Percentiles rank a stretch among this genome's conserved stretches.
phyloP scores from a whole-genome alignment of 2,888 invertebrate genomes.

The Rhimphoctona megacephalus region DNA sequence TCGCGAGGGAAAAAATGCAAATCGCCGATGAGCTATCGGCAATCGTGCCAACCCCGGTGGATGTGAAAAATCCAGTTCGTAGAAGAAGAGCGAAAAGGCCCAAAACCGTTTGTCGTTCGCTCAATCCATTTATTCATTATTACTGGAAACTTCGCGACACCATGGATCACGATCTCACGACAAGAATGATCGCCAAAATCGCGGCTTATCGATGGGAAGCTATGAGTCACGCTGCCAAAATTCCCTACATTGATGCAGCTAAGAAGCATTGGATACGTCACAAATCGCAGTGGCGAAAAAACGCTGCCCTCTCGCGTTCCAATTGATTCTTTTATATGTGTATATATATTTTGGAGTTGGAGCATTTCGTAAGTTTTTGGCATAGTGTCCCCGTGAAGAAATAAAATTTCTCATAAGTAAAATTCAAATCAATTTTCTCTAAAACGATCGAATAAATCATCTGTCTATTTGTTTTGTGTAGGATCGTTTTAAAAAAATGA shows the following conservation, averaged over 20 bases:
- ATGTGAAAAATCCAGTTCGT: slow-evolving; percentile 35
- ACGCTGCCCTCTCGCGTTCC: slow-evolving; percentile 62
- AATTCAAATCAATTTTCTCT: not conserved
- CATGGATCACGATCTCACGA: slow-evolving; percentile 69
- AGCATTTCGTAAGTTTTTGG: not conserved
- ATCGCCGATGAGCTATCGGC: slow-evolving; percentile 34
- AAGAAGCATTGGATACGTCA: slow-evolving; percentile 62
- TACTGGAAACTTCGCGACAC: slow-evolving; percentile 71
- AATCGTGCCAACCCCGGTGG: not conserved
- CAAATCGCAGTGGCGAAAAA: slow-evolving; percentile 63
- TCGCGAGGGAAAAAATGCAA: slow-evolving; percentile 52
- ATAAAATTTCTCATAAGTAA: not conserved
- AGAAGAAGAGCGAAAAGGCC: slow-evolving; percentile 49
- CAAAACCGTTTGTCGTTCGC: slow-evolving; percentile 69
- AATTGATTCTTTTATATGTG: slow-evolving; percentile 25
- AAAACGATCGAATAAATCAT: not conserved
- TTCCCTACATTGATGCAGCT: slow-evolving; percentile 69
- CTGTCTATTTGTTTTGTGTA: not conserved
- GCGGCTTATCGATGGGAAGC: slow-evolving; percentile 74
- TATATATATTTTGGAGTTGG: not conserved
- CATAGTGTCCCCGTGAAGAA: slow-evolving; percentile 30
- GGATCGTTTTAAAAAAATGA: not conserved
- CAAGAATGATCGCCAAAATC: slow-evolving; percentile 73
- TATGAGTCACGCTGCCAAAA: slow-evolving; percentile 69
- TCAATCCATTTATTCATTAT: slow-evolving; percentile 75